phyloP scores from a whole-genome alignment of 2,113 vertebrate genomes.

The Barnardius zonarius region DNA sequence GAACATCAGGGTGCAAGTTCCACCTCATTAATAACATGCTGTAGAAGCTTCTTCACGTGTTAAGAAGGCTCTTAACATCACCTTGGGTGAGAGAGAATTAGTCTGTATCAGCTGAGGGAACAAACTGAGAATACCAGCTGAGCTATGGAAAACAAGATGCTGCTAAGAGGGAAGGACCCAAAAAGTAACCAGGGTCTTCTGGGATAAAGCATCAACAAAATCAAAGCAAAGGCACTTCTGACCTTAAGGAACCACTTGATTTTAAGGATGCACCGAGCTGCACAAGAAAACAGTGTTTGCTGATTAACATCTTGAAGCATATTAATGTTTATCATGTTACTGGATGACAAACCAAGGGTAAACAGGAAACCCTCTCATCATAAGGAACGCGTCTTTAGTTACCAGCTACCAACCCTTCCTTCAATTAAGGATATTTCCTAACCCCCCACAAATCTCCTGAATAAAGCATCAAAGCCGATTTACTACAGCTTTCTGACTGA shows the following conservation, averaged over 20 bases:
- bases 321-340: background rate
- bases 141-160: background rate
- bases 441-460: background rate
- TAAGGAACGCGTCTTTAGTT: background rate
- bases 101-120: background rate
- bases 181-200: background rate
- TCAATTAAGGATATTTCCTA: background rate
- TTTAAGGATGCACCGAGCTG: background rate
- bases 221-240: background rate
- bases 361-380: background rate
- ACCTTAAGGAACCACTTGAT: background rate
- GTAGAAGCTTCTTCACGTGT: background rate
- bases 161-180: background rate
- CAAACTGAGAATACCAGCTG: background rate
- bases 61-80: background rate
- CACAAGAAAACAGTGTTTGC: background rate
- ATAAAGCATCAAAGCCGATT: background rate
- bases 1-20: background rate
- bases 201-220: background rate
- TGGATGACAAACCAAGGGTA: background rate
- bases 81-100: background rate
- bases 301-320: background rate
- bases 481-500: background rate
- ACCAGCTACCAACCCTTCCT: background rate
- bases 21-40: background rate